Evolutionary conservation across 2,888 invertebrate genomes (phyloP), one percentile per base, ranked within the genome.

Genomic region (Eupelmus urozonus): DNA sequence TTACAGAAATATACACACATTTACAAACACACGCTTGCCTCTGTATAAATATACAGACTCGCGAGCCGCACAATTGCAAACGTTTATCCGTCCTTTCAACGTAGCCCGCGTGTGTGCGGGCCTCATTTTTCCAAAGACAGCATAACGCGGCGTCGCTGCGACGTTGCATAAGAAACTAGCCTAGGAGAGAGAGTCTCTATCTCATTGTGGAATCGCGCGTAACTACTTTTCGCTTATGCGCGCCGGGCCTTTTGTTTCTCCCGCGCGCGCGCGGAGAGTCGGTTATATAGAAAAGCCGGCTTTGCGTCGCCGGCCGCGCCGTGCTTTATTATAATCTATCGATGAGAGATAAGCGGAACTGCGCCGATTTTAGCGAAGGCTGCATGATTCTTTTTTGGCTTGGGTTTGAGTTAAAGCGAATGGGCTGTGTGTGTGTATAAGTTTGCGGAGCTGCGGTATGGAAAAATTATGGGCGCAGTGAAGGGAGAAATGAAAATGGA

Each of bases 91-190:
- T 34, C 3, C 9, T 5, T 34, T 5, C 9, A 34, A 34, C 5
- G 3, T 34, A 34, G 9, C 5, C 3, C 34, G 34, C 9, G 34
- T 34, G 34, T 9, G 34, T 34, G 3, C 34, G 5, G 9, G 9
- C 9, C 9, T 5, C 9, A 34, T 34, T 3, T 9, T 5, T 34
- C 34, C 34, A 34, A 34, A 5, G 3, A 34, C 9, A 34, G 3
- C 5, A 34, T 34, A 34, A 34, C 9, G n/a, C n/a, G n/a, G n/a
- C n/a, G 34, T 34, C 25, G 34, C 3, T 9, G 7, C 27, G 57
- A 18, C 57, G 51, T 76, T 76, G 71, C 76, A 65, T 76, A 76
- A 76, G 76, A 65, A 76, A 71, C 65, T 71, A 76, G 59, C 57
- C 45, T 16, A n/a, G 29, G 25, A 40, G 5, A 74, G 75, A n/a